These are phyloP conservation scores for Puma concolor DNA, from an alignment of 2,113 vertebrate genomes.

Conservation along the genomic window DNA sequence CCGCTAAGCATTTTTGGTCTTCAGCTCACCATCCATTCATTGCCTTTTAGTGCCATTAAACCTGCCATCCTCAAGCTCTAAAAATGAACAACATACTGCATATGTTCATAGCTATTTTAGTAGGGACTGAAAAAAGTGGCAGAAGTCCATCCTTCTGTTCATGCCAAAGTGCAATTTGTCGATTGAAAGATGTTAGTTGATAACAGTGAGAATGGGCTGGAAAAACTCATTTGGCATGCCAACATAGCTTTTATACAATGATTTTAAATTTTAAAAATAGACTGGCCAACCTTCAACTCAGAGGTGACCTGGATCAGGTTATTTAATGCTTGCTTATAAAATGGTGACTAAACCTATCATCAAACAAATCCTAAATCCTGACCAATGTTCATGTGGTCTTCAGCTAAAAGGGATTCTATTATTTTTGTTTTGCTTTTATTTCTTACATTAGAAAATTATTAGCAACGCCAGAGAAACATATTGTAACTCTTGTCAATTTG, in stretches of 20 bases:
- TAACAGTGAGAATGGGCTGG: slow-evolving; percentile 62
- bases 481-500: neutral
- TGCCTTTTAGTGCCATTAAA: slow-evolving; percentile 82
- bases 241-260: neutral
- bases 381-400: neutral
- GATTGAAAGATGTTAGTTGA: slow-evolving; percentile 75
- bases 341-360: neutral
- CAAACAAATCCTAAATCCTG: neutral
- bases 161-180: slow-evolving; percentile 82
- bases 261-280: slow-evolving; percentile 60
- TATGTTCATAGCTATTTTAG: slow-evolving; percentile 81
- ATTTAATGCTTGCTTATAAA: slow-evolving; percentile 39
- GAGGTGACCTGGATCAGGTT: slow-evolving; percentile 72
- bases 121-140: slow-evolving; percentile 75
- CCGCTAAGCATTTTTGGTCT: slow-evolving; percentile 79
- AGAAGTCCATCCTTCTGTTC: slow-evolving; percentile 80
- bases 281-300: slow-evolving; percentile 61
- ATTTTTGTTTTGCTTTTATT: slow-evolving; percentile 27
- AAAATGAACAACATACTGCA: slow-evolving; percentile 79
- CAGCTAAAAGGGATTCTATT: neutral
- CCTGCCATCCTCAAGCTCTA: slow-evolving; percentile 73
- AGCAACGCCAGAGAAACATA: neutral
- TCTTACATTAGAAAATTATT: neutral
- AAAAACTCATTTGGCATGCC: slow-evolving; percentile 68
- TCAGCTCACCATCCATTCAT: slow-evolving; percentile 78